Percentiles rank a stretch among this genome's conserved stretches.
phyloP scores from a whole-genome alignment of 2,888 invertebrate genomes.

The Trissolcus brochymenae region DNA sequence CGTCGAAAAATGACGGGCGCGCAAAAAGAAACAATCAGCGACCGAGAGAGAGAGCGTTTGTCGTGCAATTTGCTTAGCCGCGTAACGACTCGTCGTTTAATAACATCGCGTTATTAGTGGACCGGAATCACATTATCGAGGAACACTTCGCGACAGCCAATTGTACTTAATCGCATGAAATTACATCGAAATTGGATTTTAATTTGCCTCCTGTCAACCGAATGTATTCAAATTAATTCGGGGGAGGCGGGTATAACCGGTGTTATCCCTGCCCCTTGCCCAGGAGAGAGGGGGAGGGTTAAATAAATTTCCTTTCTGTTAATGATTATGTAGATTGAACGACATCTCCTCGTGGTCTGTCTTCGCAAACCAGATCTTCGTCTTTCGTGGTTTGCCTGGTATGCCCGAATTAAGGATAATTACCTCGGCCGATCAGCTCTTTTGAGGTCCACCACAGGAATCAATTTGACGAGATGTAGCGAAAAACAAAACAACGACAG shows the following conservation, averaged over 20 bases:
- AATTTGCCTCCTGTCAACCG: conserved; percentile 71
- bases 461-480: conserved; percentile 48
- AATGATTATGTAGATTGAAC: conserved; percentile 75
- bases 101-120: conserved; percentile 39
- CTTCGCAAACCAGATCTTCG: conserved; percentile 47
- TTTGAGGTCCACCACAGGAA: conserved; percentile 49
- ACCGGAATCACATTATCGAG: conserved; percentile 33
- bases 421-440: conserved; percentile 62
- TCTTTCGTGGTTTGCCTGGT: conserved; percentile 45
- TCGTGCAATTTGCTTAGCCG: conserved; percentile 48
- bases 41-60: conserved; percentile 20
- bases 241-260: conserved; percentile 67
- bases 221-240: conserved; percentile 74
- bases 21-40: conserved; percentile 32
- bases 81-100: conserved; percentile 41
- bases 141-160: conserved; percentile 61
- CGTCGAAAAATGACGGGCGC: conserved; percentile 39
- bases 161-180: conserved; percentile 74
- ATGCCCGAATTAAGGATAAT: conserved; percentile 69
- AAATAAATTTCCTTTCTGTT: conserved; percentile 75
- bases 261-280: conserved; percentile 43
- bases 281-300: conserved; percentile 69
- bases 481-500: conserved; percentile 18
- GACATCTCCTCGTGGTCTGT: conserved; percentile 68
- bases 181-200: conserved; percentile 76